phyloP scores from a whole-genome alignment of 2,888 invertebrate species.

The Apoda limacodes region DNA sequence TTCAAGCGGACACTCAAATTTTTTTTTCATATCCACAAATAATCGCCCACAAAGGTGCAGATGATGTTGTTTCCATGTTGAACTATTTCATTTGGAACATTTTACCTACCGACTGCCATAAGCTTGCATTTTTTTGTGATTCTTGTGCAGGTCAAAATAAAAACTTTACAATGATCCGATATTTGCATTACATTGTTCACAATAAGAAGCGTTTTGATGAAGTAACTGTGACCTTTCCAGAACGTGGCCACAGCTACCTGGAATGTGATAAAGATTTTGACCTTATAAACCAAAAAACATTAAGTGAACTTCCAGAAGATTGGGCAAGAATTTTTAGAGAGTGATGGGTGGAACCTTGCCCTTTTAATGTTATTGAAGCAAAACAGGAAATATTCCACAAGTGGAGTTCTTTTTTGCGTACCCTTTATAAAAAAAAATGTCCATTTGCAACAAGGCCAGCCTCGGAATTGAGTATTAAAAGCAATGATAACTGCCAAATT shows the following conservation, averaged over 20 bases:
- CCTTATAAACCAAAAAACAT: no score
- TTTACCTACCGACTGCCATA: constrained; percentile 12
- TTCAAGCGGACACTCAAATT: constrained; percentile 14
- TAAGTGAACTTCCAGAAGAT: no score
- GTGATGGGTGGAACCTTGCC: no score
- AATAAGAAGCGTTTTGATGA: constrained; percentile 16
- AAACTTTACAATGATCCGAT: constrained; percentile 23
- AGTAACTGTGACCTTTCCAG: constrained; percentile 22
- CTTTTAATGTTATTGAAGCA: no score
- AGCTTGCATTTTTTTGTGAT: constrained; percentile 25
- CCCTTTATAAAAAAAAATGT: no score
- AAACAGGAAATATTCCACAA: no score
- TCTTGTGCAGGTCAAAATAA: constrained; percentile 26
- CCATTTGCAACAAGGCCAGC: no score
- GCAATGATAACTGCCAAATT: no score
- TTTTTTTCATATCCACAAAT: constrained; percentile 24
- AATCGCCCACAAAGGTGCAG: constrained; percentile 20
- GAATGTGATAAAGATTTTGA: constrained; percentile 7
- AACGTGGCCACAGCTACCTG: constrained; percentile 20
- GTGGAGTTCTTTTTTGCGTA: no score
- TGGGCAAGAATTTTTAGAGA: no score
- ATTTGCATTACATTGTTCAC: constrained; percentile 22
- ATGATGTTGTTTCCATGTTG: constrained; percentile 21
- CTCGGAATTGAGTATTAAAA: no score
- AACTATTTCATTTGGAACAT: constrained; percentile 15